Base-by-base conservation (phyloP, 1,140 invertebrate species). In the Drosophila grimshawi region DNA sequence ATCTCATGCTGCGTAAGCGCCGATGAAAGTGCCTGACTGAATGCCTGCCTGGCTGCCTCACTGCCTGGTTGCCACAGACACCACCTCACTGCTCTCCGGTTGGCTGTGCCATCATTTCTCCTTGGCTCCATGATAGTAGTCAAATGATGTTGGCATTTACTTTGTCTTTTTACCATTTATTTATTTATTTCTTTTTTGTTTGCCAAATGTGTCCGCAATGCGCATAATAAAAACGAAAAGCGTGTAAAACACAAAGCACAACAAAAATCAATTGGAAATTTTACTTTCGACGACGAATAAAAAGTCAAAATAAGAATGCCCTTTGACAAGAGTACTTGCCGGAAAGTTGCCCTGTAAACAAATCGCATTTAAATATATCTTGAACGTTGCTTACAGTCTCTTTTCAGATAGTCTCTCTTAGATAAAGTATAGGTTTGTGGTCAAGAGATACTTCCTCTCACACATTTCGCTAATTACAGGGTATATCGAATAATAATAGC, bases 221-320 rank as follows among this genome's bases (percentile, higher is more conserved):
- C 76, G 74, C 67, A 80, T 89, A 88, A 83, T 83, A 86, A 81
- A 86, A 90, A 81, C 81, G 81, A 90, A 90, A 90, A 90, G 86
- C 81, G 76, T 81, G 75, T 85, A 90, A 86, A 86, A 80, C 83
- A 80, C 70, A 72, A 66, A 81, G 78, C 80, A 80, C 72, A 66
- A 72, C 63, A 73, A 69, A 80, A 88, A 88, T 86, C 83, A 86
- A 86, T 86, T 88, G 85, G 69, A 89, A 89, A 88, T 88, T 89
- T 88, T 88, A 89, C 83, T 86, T 86, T 86, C 83, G 73, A 88
- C 86, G 81, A 86, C 81, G 71, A 72, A 67, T 53, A 63, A 73
- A 89, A 63, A 56, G 52, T 41, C 63, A 56, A 71, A 61, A 59
- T n/a, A 37, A n/a, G 51, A 46, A 59, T 45, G 29, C 39, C 11